Evolutionary conservation across 2,113 vertebrate genomes (phyloP).

Genomic region (Nannobrachium achirus): DNA sequence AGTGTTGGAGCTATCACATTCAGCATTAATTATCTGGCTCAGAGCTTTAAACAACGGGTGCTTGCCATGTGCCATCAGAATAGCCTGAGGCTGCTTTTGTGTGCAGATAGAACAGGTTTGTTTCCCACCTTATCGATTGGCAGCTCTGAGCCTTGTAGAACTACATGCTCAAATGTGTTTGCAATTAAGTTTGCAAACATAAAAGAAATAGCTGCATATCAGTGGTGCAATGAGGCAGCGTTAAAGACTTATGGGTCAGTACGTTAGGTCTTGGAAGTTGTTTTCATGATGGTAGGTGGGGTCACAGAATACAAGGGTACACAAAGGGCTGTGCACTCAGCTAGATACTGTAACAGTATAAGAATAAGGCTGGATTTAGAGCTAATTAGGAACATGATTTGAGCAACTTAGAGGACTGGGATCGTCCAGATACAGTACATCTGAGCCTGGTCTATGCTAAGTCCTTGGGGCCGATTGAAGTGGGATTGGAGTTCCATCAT

Average conservation of each 20-base stretch:
- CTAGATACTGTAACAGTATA: conserved; percentile 30
- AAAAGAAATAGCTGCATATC: conserved; percentile 39
- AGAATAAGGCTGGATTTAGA: conserved; percentile 30
- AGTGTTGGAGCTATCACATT: conserved; percentile 24
- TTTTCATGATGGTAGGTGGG: conserved; percentile 34
- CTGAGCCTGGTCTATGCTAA: conserved; percentile 16
- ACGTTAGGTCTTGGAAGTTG: conserved; percentile 22
- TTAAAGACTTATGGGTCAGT: conserved; percentile 49
- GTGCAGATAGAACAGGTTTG: conserved; percentile 23
- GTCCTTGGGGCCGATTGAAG: conserved; percentile 21
- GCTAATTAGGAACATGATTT: conserved; percentile 55
- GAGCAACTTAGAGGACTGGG: conserved; percentile 22
- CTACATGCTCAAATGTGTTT: conserved; percentile 42
- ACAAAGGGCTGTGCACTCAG: conserved; percentile 19
- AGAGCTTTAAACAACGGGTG: background rate
- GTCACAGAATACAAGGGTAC: conserved; percentile 1
- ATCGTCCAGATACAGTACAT: conserved; percentile 21
- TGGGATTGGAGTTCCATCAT: conserved; percentile 47
- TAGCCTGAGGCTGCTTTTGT: conserved; percentile 20
- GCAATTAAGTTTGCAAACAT: conserved; percentile 40
- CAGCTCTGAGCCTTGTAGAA: conserved; percentile 20
- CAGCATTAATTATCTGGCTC: conserved; percentile 29
- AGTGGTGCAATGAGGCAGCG: conserved; percentile 39
- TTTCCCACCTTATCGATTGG: conserved; percentile 41
- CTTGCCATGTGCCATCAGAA: conserved; percentile 23